phyloP scores from a whole-genome alignment of 2,888 invertebrate genomes.

The Phaonia tiefii region DNA sequence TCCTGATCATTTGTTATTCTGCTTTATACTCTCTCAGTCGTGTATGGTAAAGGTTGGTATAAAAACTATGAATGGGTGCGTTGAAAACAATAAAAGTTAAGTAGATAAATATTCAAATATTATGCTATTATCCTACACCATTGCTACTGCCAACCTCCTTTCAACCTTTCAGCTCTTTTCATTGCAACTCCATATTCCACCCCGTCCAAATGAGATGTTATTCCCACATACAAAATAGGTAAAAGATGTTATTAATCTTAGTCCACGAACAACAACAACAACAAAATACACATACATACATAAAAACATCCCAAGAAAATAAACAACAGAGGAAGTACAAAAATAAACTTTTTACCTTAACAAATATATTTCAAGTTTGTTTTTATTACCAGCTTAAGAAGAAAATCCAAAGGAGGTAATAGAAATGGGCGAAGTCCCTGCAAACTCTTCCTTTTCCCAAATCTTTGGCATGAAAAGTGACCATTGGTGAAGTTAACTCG shows the following conservation, averaged over 20 bases:
- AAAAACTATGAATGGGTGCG: slow-evolving; percentile 24
- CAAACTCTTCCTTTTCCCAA: background rate
- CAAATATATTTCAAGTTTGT: slow-evolving; percentile 31
- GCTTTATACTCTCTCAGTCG: too few species aligned
- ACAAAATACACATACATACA: too few species aligned
- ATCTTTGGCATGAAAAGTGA: background rate
- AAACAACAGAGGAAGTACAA: background rate
- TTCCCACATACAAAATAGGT: slow-evolving; percentile 15
- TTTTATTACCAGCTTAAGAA: slow-evolving; percentile 29
- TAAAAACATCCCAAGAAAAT: slow-evolving; percentile 4
- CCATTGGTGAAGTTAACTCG: background rate
- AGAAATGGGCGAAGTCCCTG: background rate
- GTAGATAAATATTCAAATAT: slow-evolving; percentile 60
- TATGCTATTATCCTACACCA: slow-evolving; percentile 16
- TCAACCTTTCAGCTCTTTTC: background rate
- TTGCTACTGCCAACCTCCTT: background rate
- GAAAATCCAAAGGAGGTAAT: background rate
- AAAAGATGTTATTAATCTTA: slow-evolving; percentile 35
- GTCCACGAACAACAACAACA: background rate
- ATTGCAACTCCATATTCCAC: background rate
- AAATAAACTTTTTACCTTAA: slow-evolving; percentile 8
- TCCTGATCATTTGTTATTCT: too few species aligned
- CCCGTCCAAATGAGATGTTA: background rate
- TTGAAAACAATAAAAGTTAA: slow-evolving; percentile 44
- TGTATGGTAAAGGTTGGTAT: background rate